These are phyloP conservation scores for Drosophila sulfurigaster DNA, from an alignment of 1,140 invertebrate genomes.

Conservation along the genomic window DNA sequence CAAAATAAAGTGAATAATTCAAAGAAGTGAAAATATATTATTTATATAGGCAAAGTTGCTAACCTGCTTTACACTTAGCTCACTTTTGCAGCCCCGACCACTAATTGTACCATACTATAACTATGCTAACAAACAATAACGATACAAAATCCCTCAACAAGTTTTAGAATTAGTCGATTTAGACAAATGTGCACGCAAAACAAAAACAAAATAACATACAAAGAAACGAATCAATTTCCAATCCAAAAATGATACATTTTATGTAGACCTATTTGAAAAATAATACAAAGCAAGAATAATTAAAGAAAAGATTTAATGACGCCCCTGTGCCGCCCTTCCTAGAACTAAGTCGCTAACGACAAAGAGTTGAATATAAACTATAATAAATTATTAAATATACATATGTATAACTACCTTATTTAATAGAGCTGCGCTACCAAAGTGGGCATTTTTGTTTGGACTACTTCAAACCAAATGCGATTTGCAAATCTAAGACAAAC, in stretches of 20 bases:
- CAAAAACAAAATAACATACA: not conserved
- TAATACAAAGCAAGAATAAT: not conserved
- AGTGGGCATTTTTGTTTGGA: slow-evolving; percentile 49
- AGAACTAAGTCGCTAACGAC: slow-evolving; percentile 46
- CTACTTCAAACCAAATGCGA: slow-evolving; percentile 40
- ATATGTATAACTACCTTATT: slow-evolving; percentile 38
- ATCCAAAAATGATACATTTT: slow-evolving; percentile 6
- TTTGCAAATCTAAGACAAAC: slow-evolving; percentile 55
- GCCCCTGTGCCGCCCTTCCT: slow-evolving; percentile 46
- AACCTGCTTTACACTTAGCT: slow-evolving; percentile 62
- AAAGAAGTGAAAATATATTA: slow-evolving; percentile 18
- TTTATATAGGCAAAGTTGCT: slow-evolving; percentile 46
- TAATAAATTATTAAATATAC: slow-evolving; percentile 38
- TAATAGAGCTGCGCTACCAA: slow-evolving; percentile 43
- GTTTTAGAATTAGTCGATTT: slow-evolving; percentile 33
- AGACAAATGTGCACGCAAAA: slow-evolving; percentile 35
- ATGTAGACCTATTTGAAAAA: slow-evolving; percentile 2
- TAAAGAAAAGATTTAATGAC: slow-evolving; percentile 14
- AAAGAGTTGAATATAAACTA: slow-evolving; percentile 43
- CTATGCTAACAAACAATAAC: slow-evolving; percentile 29
- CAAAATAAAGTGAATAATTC: slow-evolving; percentile 25
- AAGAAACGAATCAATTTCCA: slow-evolving; percentile 12
- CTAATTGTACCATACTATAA: slow-evolving; percentile 54
- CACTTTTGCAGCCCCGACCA: slow-evolving; percentile 54
- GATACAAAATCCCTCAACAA: slow-evolving; percentile 11